These are phyloP conservation scores for Toxotes chatareus DNA, from an alignment of 2,113 vertebrate genomes.

Conservation along the genomic window DNA sequence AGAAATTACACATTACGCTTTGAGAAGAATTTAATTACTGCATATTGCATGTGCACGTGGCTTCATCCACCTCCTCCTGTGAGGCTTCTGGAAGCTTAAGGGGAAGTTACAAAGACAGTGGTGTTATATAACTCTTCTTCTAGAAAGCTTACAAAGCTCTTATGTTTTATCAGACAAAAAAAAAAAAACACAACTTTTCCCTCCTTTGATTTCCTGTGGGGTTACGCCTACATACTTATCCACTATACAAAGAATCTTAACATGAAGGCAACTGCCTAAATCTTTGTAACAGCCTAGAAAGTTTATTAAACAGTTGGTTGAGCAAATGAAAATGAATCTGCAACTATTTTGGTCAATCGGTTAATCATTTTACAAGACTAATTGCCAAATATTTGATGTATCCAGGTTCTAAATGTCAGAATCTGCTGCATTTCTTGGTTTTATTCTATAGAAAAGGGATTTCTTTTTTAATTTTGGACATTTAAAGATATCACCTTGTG, in stretches of 20 bases:
- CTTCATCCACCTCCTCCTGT: slow-evolving; percentile 26
- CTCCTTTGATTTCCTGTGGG: background rate
- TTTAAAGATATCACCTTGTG: background rate
- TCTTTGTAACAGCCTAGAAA: too few species aligned
- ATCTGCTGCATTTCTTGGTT: background rate
- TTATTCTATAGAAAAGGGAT: too few species aligned
- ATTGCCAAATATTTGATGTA: background rate
- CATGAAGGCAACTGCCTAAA: too few species aligned
- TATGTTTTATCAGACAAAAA: background rate
- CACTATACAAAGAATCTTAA: too few species aligned
- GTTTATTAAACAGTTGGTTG: too few species aligned
- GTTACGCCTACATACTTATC: background rate
- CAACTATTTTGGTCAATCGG: background rate
- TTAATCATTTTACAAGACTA: background rate
- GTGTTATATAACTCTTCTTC: slow-evolving; percentile 26
- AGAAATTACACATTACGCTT: slow-evolving; percentile 8
- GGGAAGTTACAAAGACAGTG: slow-evolving; percentile 8
- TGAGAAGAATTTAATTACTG: slow-evolving; percentile 21
- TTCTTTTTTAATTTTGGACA: too few species aligned
- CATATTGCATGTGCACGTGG: background rate
- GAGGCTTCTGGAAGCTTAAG: slow-evolving; percentile 20
- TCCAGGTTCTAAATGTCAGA: too few species aligned
- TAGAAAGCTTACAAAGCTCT: slow-evolving; percentile 19
- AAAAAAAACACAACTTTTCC: background rate
- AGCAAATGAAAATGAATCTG: too few species aligned